Evolutionary conservation across 2,113 vertebrate genomes (phyloP).

Genomic region (Limnothrissa miodon): DNA sequence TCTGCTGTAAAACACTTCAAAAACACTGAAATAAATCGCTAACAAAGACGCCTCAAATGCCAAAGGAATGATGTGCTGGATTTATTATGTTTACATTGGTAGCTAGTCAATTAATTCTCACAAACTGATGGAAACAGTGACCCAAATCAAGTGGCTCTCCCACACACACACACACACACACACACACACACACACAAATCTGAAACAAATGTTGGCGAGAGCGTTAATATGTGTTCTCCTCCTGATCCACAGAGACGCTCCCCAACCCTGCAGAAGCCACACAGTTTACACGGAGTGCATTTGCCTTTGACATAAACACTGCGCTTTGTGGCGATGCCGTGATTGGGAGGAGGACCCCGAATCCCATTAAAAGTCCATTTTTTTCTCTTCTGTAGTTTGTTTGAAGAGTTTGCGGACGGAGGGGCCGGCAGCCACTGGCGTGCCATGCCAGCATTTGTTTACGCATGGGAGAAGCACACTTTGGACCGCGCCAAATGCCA

Average conservation of each 20-base stretch:
- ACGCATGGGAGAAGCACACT: conserved; percentile 50
- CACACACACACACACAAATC: conserved; percentile 41
- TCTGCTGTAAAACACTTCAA: background rate
- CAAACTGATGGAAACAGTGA: conserved; percentile 44
- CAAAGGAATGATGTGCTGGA: conserved; percentile 54
- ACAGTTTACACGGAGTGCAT: conserved; percentile 68
- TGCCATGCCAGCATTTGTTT: conserved; percentile 58
- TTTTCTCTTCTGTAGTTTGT: conserved; percentile 62
- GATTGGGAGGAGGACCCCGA: conserved; percentile 73
- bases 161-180: background rate
- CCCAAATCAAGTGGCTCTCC: conserved; percentile 14
- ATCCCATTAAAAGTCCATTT: conserved; percentile 76
- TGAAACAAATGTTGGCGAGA: conserved; percentile 71
- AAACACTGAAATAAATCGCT: background rate
- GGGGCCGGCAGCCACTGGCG: conserved; percentile 45
- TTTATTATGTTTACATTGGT: conserved; percentile 58
- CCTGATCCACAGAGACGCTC: conserved; percentile 47
- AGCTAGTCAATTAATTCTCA: conserved; percentile 55
- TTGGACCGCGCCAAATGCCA: conserved; percentile 35
- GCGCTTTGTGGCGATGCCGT: conserved; percentile 65
- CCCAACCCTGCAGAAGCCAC: conserved; percentile 56
- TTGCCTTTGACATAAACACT: conserved; percentile 70
- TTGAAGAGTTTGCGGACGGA: conserved; percentile 61
- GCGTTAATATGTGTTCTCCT: conserved; percentile 49
- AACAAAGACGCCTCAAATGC: conserved; percentile 46